Percentiles rank a stretch among this genome's conserved stretches.
phyloP scores from a whole-genome alignment of 2,113 vertebrate species.

The Osmerus mordax region DNA sequence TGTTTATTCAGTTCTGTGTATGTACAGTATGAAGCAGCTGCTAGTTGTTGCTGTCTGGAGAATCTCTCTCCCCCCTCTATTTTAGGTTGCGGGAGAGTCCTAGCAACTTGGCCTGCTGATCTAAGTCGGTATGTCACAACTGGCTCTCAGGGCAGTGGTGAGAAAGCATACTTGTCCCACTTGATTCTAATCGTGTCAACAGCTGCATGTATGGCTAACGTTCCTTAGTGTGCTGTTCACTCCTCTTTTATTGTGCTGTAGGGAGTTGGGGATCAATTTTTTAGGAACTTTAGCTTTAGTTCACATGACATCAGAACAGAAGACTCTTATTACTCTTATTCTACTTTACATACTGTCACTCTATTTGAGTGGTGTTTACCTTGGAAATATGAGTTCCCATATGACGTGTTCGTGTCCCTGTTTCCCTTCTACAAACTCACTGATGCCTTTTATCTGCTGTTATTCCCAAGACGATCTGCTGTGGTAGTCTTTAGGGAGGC shows the following conservation, averaged over 20 bases:
- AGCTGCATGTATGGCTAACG: too few relatives aligned
- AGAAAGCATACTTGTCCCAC: background rate
- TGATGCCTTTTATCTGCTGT: too few relatives aligned
- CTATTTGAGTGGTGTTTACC: too few relatives aligned
- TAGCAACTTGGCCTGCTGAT: conserved; percentile 42
- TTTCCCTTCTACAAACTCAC: too few relatives aligned
- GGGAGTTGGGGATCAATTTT: background rate
- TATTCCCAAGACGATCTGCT: too few relatives aligned
- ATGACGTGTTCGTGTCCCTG: too few relatives aligned
- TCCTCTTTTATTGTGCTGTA: conserved; percentile 8
- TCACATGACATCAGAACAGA: background rate
- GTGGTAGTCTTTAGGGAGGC: too few relatives aligned
- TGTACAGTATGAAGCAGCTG: conserved; percentile 48
- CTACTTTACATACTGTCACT: background rate
- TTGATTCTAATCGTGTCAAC: too few relatives aligned
- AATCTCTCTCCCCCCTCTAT: conserved; percentile 62
- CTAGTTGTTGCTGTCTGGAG: conserved; percentile 57
- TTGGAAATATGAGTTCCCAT: too few relatives aligned
- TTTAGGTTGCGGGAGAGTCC: conserved; percentile 59
- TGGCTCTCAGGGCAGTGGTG: conserved; percentile 31
- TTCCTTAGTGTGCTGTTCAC: background rate
- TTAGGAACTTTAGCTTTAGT: background rate
- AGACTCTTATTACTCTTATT: background rate
- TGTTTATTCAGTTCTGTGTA: conserved; percentile 34
- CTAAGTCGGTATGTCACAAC: conserved; percentile 55